Evolutionary conservation across 2,888 invertebrate species (phyloP).

Genomic region (Agonopterix alstromeriana): DNA sequence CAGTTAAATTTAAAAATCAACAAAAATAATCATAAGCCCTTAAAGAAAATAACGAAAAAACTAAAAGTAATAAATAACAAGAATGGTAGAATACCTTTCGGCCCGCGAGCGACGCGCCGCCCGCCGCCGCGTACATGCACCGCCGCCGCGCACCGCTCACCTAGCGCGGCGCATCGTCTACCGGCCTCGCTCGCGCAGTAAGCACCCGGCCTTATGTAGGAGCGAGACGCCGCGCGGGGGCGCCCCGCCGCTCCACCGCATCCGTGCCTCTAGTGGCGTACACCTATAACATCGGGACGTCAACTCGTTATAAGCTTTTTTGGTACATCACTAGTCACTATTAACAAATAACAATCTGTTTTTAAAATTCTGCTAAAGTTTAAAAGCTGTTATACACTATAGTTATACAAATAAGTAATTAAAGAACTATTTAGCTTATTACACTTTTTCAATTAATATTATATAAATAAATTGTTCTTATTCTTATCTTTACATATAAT

Average conservation of each 20-base stretch:
- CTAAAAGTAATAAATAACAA: no score
- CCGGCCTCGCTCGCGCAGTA: constrained; percentile 26
- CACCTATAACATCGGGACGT: constrained; percentile 33
- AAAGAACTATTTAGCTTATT: no score
- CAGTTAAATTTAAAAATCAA: no score
- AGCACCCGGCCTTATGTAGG: constrained; percentile 15
- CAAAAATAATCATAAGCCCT: no score
- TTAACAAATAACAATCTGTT: no score
- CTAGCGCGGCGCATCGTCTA: constrained; percentile 42
- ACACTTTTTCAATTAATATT: no score
- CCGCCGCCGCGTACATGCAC: constrained; percentile 92
- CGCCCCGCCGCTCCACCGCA: constrained; percentile 51
- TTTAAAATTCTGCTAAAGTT: no score
- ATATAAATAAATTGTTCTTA: no score
- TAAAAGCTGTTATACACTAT: no score
- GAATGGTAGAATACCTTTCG: constrained; percentile 76
- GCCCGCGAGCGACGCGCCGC: constrained; percentile 91
- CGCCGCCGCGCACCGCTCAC: constrained; percentile 60
- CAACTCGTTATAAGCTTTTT: background rate
- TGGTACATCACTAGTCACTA: background rate
- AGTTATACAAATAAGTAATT: no score
- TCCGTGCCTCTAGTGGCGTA: constrained; percentile 51
- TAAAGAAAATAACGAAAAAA: no score
- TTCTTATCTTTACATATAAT: no score
- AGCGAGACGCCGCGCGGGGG: constrained; percentile 30